Base-by-base conservation (phyloP, 2,113 vertebrate genomes). In the Accipiter virgatus region DNA sequence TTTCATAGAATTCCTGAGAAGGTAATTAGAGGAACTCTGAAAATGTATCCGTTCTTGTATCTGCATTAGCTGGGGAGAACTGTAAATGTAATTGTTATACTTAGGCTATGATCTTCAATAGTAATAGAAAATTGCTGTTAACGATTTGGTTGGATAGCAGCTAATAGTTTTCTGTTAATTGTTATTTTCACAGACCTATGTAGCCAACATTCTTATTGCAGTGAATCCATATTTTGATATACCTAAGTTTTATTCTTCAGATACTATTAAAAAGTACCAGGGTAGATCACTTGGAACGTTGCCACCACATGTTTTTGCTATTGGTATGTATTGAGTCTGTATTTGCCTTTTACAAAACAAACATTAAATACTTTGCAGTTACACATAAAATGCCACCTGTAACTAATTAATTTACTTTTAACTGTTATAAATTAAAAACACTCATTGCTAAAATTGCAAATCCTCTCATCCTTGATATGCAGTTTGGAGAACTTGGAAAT, bases 201-300 rank as follows among this genome's bases (percentile, higher is more conserved):
- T 99, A 59, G 99, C 99, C 96, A 99, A 99, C 97, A 99, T 99
- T 97, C 98, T 99, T 96, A 99, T 99, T 78, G 99, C 99, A 40
- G 98, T 99, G 95, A 99, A 99, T 88, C 99, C 99, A 1, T 99
- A 99, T 97, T 99, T 98, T 95, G 99, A 99, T 97, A 98, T 99
- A 94, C 99, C 99, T 25, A 99, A 99, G 98, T 98, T 99, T 77
- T 99, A 99, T 96, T 97, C 98, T 19, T 98, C 98, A 17, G 99
- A 99, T 10, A 97, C 98, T 96, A 99, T 99, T 97, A 98, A 98
- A 90, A 97, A 98, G 34, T 99, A 99, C 97, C 98, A 97, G 65
- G 99, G 99, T 36, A 98, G 98, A 86, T 99, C 99, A 2, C 98
- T 99, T 94, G 99, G 99, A 40, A 99, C 99, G 1, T 98, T 99